These are phyloP conservation scores for Electrona antarctica DNA, from an alignment of 2,113 vertebrate genomes.

Conservation along the genomic window DNA sequence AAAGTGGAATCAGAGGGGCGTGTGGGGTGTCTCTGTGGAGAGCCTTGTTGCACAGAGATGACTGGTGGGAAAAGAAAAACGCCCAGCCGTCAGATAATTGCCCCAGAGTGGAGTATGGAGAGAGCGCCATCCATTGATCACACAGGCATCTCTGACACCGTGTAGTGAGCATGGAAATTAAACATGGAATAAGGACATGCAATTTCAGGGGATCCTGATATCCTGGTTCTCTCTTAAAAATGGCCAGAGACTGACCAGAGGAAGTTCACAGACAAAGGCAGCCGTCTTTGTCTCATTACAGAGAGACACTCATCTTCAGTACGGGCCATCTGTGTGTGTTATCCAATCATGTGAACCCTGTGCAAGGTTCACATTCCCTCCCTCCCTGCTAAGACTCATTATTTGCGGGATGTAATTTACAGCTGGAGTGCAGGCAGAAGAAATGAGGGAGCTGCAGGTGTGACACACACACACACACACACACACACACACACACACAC, in stretches of 20 bases:
- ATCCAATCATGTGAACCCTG: slow-evolving; percentile 51
- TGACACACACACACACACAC: background rate
- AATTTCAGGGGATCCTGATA: background rate
- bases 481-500: no score
- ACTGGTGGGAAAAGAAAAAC: background rate
- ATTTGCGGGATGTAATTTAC: slow-evolving; percentile 55
- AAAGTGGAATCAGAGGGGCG: background rate
- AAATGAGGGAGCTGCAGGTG: slow-evolving; percentile 21
- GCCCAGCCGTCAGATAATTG: background rate
- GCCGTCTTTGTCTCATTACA: background rate
- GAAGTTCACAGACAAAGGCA: background rate
- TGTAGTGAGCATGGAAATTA: background rate
- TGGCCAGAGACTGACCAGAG: background rate
- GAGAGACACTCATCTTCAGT: slow-evolving; percentile 27
- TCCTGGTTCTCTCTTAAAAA: background rate
- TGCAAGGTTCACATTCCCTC: slow-evolving; percentile 48
- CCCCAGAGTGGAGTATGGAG: background rate
- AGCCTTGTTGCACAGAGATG: slow-evolving; percentile 4
- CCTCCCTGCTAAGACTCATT: slow-evolving; percentile 53
- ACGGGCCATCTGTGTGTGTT: slow-evolving; percentile 58
- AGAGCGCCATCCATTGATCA: background rate
- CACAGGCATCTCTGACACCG: background rate
- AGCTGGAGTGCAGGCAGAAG: slow-evolving; percentile 17
- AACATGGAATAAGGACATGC: background rate
- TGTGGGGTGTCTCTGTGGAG: background rate